Evolutionary conservation across 2,113 vertebrate genomes (phyloP).

Genomic region (Vombatus ursinus): DNA sequence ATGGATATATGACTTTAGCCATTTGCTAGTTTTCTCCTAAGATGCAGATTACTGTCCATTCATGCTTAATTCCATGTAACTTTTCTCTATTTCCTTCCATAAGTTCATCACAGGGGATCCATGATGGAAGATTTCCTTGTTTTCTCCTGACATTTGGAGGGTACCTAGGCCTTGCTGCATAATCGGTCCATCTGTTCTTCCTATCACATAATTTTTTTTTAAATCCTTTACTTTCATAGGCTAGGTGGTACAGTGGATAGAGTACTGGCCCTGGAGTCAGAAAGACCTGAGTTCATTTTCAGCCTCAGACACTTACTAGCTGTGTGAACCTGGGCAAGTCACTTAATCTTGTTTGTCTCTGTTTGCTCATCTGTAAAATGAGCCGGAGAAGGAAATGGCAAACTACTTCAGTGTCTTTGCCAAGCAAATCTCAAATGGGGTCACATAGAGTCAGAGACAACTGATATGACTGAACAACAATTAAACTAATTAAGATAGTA

Average conservation of each 20-base stretch:
- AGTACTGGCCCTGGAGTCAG: background rate
- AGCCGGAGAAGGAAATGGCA: too few relatives aligned
- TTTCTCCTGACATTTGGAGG: background rate
- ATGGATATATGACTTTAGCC: background rate
- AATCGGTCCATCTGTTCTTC: background rate
- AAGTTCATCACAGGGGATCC: background rate
- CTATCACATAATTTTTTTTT: background rate
- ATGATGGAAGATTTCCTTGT: background rate
- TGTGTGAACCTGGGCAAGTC: background rate
- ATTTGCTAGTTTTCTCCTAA: background rate
- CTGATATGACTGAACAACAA: too few relatives aligned
- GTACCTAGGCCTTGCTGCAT: background rate
- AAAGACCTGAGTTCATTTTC: background rate
- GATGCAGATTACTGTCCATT: background rate
- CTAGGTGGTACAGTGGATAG: background rate
- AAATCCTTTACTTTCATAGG: background rate
- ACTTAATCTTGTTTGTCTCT: background rate
- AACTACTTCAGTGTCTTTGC: too few relatives aligned
- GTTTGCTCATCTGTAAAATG: background rate
- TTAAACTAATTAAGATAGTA: background rate
- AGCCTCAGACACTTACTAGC: background rate
- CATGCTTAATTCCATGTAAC: background rate
- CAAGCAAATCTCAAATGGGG: too few relatives aligned
- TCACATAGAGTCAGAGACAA: too few relatives aligned
- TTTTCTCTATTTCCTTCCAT: background rate